Percentiles rank a stretch among this genome's conserved stretches.
Conservation (phyloP, 1,140 invertebrate species). For the Glomeris maerens region DNA sequence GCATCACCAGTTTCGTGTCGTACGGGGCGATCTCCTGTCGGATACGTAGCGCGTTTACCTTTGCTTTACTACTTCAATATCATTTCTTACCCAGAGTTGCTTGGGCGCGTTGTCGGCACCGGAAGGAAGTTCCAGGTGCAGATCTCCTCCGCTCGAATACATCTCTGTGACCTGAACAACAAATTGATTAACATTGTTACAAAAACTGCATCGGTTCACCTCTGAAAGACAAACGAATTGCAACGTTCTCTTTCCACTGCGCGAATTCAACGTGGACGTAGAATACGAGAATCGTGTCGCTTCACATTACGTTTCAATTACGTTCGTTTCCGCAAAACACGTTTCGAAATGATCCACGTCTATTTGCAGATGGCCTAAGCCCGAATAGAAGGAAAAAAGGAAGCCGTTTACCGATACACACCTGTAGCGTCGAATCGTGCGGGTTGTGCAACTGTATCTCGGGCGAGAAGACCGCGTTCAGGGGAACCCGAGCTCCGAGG, state of each 20-base stretch:
- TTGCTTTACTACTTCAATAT: constrained; percentile 1
- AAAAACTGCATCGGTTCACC: not conserved
- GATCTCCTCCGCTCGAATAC: constrained; percentile 79
- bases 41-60: not conserved
- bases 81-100: constrained; percentile 49
- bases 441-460: constrained; percentile 90
- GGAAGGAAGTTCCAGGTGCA: constrained; percentile 75
- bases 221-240: not conserved
- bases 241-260: not conserved
- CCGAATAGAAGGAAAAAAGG: not conserved
- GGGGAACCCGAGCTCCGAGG: constrained; percentile 72
- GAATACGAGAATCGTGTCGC: not conserved
- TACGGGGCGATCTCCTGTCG: constrained; percentile 65
- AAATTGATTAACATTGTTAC: constrained; percentile 1
- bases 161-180: constrained; percentile 59
- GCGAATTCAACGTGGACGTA: not conserved
- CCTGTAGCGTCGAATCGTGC: constrained; percentile 67
- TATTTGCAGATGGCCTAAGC: not conserved
- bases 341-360: not conserved
- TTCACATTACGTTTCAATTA: too few species aligned
- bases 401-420: constrained; percentile 25
- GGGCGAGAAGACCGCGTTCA: constrained; percentile 79
- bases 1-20: constrained; percentile 73
- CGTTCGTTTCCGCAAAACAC: too few species aligned
- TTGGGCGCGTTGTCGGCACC: constrained; percentile 62